These are phyloP conservation scores for Caenorhabditis afra DNA, from an alignment of 2,888 invertebrate genomes.

Conservation along the genomic window DNA sequence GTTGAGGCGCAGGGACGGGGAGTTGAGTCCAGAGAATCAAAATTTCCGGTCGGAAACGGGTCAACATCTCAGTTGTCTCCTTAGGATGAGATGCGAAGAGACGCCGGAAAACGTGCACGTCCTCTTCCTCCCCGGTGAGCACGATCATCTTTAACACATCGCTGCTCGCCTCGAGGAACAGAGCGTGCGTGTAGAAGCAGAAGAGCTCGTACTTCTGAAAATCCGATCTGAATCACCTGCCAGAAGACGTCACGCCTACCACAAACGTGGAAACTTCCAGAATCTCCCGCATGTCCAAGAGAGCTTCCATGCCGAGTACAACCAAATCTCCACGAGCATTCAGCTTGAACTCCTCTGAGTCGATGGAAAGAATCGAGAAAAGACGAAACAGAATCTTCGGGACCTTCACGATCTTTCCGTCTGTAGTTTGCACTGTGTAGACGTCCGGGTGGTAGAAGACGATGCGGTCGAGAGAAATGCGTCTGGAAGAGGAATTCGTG, in stretches of 20 bases:
- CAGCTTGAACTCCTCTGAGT: not conserved
- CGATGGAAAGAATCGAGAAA: not conserved
- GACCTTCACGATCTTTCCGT: not conserved
- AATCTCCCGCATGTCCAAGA: slow-evolving; percentile 5
- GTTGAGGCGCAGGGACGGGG: not conserved
- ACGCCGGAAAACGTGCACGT: not conserved
- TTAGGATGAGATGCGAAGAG: not conserved
- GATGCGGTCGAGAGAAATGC: not conserved
- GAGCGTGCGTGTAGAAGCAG: not conserved
- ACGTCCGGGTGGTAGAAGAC: not conserved
- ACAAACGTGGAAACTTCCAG: not conserved
- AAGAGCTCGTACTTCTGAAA: not conserved
- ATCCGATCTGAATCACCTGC: not conserved
- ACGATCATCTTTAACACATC: not conserved
- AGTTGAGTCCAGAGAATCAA: not conserved
- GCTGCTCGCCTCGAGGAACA: not conserved
- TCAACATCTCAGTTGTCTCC: not conserved
- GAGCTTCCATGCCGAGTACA: slow-evolving; percentile 1
- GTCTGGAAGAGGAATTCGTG: not conserved
- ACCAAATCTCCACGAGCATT: not conserved
- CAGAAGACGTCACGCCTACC: not conserved
- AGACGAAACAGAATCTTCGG: not conserved
- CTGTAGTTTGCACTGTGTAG: not conserved
- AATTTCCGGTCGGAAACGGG: slow-evolving; percentile 10
- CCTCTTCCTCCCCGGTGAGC: not conserved